Base-by-base conservation (phyloP, 1,140 invertebrate genomes). In the Drosophila kikkawai region DNA sequence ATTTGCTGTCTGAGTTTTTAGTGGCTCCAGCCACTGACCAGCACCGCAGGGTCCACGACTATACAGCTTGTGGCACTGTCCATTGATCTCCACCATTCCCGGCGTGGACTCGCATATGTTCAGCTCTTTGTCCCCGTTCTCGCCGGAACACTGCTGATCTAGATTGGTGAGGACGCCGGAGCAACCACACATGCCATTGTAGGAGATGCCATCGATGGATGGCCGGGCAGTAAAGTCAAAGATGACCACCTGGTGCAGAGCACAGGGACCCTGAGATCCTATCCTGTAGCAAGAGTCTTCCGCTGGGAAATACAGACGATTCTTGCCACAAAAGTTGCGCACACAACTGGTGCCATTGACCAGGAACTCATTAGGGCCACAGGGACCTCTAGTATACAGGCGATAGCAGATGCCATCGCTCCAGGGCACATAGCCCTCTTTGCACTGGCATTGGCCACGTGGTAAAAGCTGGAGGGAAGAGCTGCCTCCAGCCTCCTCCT, bases 171-270 rank as follows among this genome's bases (percentile, higher is more conserved):
- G 82, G 26, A 93, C 82, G 4, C 91, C 94, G 0, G 94, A 94
- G 79, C 96, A 97, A 4, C 95, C 95, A 73, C 97, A 97, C 6
- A 96, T 94, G 1, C 96, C 96, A 61, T 96, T 96, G 82, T 97
- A 97, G n/a, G 96, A 96, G 19, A 97, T 94, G 0, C 96, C 96
- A 75, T 97, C 96, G 0, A 96, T 76, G 0, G 96, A 96, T 0
- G 96, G 96, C 15, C 96, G 92, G 0, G 95, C 95, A 2, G 95
- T 95, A 75, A 96, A 96, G 93, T 97, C 96, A 82, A 96, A 97
- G 0, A 96, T 94, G 2, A 97, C 95, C 7, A 97, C 94, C 80
- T 96, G 95, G 2, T 95, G 95, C 8, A 91, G 83, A 0, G 94
- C 93, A 79, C 97, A 97, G 0, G 96, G 96, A 41, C 96, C 96